Base-by-base conservation (phyloP, 2,888 invertebrate species). In the Campopleginae sp. region DNA sequence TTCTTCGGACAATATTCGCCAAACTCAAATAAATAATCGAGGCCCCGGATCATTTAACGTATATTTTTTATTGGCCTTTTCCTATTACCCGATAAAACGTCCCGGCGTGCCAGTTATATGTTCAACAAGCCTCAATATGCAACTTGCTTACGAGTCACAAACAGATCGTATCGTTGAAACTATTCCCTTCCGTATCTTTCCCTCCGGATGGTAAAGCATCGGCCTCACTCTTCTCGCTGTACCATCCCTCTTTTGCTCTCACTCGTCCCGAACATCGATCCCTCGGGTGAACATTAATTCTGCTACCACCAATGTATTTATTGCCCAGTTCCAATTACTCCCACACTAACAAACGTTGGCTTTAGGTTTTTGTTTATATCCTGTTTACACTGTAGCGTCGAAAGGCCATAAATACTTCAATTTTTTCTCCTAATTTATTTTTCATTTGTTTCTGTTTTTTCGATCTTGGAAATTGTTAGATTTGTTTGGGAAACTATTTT, bases 251-350 rank as follows among this genome's bases (percentile, higher is more conserved):
- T 74, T 27, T 71, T n/a, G 19, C 42, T 66, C 51, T 63, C n/a
- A 33, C 72, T 66, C 51, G 14, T 38, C 33, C 46, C 19, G 48
- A 27, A 42, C 74, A 83, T 83, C 48, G 42, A 79, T 76, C 75
- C 80, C 80, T 75, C 80, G 44, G 84, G 80, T 80, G 84, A 84
- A 80, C 79, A 65, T 63, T 80, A 76, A 84, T 84, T 84, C 84
- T 65, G 77, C 78, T 74, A 82, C 74, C 75, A 76, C 80, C 65
- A 51, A 63, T 46, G 63, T 84, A 76, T 79, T 84, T 84, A 80
- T 84, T 75, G 79, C 75, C 51, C 76, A 23, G 51, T 58, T 65
- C 70, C 68, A 70, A 68, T 23, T 19, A 66, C 72, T 66, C 33
- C 8, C 42, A 51, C 54, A 44, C 23, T 33, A 54, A 38, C 65